phyloP scores from a whole-genome alignment of 2,113 vertebrate genomes.

The Lophotis ruficrista region DNA sequence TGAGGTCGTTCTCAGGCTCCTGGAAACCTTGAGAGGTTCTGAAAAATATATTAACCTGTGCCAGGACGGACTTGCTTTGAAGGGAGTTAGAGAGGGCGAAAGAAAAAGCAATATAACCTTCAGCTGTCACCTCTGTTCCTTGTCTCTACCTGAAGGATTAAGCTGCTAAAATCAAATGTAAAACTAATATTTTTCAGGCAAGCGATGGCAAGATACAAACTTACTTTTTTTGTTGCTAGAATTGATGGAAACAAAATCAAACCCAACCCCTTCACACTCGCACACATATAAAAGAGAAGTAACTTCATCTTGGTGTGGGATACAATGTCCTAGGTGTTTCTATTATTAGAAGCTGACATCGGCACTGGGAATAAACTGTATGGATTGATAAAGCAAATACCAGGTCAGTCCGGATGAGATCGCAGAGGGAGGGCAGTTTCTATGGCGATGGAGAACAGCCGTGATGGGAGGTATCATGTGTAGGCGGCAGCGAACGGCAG shows the following conservation, averaged over 20 bases:
- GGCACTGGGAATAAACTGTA: not conserved
- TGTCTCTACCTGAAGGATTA: not conserved
- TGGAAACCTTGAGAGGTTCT: not conserved
- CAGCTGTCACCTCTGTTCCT: not conserved
- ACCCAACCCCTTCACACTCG: not conserved
- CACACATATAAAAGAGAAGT: not conserved
- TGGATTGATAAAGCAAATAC: not conserved
- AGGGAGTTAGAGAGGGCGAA: not conserved
- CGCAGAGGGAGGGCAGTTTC: conserved; percentile 54
- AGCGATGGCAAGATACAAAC: not conserved
- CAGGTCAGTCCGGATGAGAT: conserved; percentile 22
- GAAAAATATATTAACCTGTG: not conserved
- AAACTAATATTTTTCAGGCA: conserved; percentile 2
- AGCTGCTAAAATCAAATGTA: not conserved
- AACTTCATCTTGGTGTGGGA: not conserved
- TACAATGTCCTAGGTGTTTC: not conserved
- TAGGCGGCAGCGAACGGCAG: conserved; percentile 17
- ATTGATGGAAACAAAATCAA: not conserved
- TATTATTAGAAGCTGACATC: not conserved
- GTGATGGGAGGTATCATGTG: conserved; percentile 20
- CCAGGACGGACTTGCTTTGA: not conserved
- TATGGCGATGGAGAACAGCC: conserved; percentile 53
- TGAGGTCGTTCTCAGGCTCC: not conserved
- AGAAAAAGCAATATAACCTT: not conserved
- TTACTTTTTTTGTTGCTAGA: not conserved